Base-by-base conservation (phyloP, 2,113 vertebrate species). In the Gila orcuttii region DNA sequence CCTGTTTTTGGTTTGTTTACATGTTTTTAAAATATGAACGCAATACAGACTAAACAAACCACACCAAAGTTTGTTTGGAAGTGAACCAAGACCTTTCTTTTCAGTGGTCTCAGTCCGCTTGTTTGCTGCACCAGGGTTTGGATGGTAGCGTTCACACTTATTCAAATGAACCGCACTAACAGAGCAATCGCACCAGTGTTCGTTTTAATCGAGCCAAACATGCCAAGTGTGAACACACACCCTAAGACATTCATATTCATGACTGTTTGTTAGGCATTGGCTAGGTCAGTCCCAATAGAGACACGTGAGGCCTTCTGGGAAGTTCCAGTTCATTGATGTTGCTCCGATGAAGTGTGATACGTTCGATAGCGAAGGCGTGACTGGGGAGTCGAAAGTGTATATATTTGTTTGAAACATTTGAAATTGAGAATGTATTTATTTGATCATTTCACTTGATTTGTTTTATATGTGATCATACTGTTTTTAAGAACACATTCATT, bases 401-500 rank as follows among this genome's bases (percentile, higher is more conserved):
- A 80, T 88, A 85, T 82, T 55, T 81, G 78, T 86, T 86, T 84
- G 85, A 31, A 86, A 76, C 82, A 79, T 42, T 36, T 86, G 84
- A 86, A 90, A 88, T 85, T 69, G 47, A 88, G 85, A 87, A 88
- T 90, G 89, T 90, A 90, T 90, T 90, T 90, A 90, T 88, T 89
- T 74, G 88, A 85, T 87, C 84, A 33, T 73, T 82, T 82, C 57
- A 64, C 19, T 76, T 79, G 28, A 83, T 78, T 86, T 55, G 59
- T 69, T 52, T 71, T 59, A 12, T 79, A 85, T 81, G 10, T 57
- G 77, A 86, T 42, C 80, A 57, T 66, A 80, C 77, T 68, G 66
- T 88, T 84, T 88, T 75, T 55, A 78, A 71, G 15, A 71, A 79
- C 47, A 68, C 78, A 79, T 47, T 86, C 82, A 86, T 87, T 84